Conservation (phyloP, 2,797 vertebrate genomes). For the Natrix natrix region DNA sequence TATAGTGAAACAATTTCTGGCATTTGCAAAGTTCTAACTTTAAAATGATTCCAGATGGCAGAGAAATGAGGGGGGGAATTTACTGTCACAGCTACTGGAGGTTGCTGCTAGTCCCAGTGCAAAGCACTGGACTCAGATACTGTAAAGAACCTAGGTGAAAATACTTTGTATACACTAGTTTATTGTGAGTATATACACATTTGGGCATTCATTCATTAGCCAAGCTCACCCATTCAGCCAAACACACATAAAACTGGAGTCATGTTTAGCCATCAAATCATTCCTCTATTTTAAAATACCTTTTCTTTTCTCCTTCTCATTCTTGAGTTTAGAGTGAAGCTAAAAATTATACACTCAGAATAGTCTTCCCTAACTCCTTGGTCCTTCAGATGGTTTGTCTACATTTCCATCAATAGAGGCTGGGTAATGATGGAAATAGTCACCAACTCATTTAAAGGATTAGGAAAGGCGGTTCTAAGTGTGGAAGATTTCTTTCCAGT, state of each 20-base stretch:
- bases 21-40: not conserved
- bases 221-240: not conserved
- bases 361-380: too few relatives aligned
- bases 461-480: not conserved
- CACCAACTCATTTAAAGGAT: not conserved
- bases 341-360: not conserved
- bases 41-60: not conserved
- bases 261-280: not conserved
- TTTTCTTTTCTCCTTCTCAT: not conserved
- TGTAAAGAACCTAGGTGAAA: not conserved
- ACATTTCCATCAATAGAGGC: not conserved
- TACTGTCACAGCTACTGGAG: not conserved
- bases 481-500: not conserved
- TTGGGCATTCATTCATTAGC: not conserved
- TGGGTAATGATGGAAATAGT: not conserved
- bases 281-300: not conserved
- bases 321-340: not conserved
- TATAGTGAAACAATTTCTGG: not conserved
- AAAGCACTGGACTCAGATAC: not conserved
- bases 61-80: not conserved
- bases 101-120: not conserved
- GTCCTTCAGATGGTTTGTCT: not conserved
- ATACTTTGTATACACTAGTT: not conserved
- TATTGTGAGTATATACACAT: not conserved
- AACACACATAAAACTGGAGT: not conserved